Evolutionary conservation across 2,797 vertebrate genomes (phyloP).

Genomic region (Epinephelus coioides): DNA sequence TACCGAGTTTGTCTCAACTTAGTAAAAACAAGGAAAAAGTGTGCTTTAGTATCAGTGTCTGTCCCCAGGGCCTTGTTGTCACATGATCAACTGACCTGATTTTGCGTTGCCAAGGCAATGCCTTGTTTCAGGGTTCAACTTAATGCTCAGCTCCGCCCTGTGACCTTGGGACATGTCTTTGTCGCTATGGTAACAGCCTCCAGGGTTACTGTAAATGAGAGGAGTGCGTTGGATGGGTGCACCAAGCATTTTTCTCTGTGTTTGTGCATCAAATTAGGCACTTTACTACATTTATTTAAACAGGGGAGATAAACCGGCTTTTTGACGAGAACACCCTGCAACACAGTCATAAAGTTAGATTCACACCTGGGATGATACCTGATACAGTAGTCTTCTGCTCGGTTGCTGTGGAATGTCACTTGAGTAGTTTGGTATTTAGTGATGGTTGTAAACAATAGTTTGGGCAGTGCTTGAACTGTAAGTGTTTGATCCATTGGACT

Average conservation of each 20-base stretch:
- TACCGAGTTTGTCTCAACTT: constrained; percentile 38
- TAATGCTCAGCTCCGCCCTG: constrained; percentile 30
- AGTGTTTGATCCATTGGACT: neutral
- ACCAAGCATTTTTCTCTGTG: constrained; percentile 18
- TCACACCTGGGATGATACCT: constrained; percentile 18
- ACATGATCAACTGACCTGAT: constrained; percentile 69
- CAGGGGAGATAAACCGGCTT: neutral
- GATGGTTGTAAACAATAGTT: constrained; percentile 11
- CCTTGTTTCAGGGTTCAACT: constrained; percentile 59
- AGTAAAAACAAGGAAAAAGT: constrained; percentile 48
- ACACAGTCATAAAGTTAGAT: constrained; percentile 13
- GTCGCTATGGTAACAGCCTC: constrained; percentile 62
- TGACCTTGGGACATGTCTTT: constrained; percentile 62
- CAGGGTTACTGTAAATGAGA: constrained; percentile 56
- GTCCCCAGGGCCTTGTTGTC: constrained; percentile 44
- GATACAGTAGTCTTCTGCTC: neutral
- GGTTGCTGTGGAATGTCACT: constrained; percentile 17
- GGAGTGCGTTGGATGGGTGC: constrained; percentile 4
- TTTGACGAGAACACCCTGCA: constrained; percentile 16
- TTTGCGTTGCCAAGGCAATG: constrained; percentile 58
- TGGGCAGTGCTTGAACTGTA: neutral
- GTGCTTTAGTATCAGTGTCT: constrained; percentile 48
- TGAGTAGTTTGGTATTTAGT: constrained; percentile 22
- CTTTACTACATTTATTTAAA: constrained; percentile 36
- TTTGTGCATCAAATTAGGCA: constrained; percentile 35